Base-by-base conservation (phyloP, 2,113 vertebrate species). In the Odontesthes bonariensis region DNA sequence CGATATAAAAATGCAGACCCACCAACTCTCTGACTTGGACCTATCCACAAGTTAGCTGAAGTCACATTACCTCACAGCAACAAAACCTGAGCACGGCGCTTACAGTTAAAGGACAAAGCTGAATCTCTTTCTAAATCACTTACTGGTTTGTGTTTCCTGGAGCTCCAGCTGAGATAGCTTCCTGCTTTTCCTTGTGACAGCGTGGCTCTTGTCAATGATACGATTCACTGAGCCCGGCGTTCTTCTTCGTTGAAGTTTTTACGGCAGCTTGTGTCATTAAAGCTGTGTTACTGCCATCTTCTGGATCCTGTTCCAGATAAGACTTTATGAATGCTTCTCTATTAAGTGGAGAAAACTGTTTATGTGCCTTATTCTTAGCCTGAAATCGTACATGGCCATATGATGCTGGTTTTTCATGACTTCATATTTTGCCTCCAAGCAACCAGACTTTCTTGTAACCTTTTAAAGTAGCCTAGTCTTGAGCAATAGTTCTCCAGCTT, bases 151-250 rank as follows among this genome's bases (percentile, higher is more conserved):
- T 65, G 14, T 65, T 69, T 69, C 46, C 8, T 12, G 27, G 8
- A 6, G 38, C 3, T 11, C 14, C 4, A 44, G 6, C 31, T 12
- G 44, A 12, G 38, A 22, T 4, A 0, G 22, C 71, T 79, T 88
- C 85, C 82, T 73, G 76, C 1, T 72, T 46, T 14, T 33, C 35
- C 11, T 46, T 58, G 3, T 55, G 69, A 16, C 5, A 65, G 89
- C 90, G 88, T 88, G 87, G 87, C 87, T 23, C 5, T n/a, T 49
- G 46, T 49, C 46, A 49, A 2, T 13, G 7, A 49, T n/a, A n/a
- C 16, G 17, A 49, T 1, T 17, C 17, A 49, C 46, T 27, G 27
- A 13, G 16, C 17, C 46, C 46, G 6, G 5, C 2, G 2, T n/a
- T 49, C 46, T 49, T 49, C 46, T 49, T 49, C 46, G 17, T 49